Base-by-base conservation (phyloP, 2,888 invertebrate species). In the Andrena flavipes region DNA sequence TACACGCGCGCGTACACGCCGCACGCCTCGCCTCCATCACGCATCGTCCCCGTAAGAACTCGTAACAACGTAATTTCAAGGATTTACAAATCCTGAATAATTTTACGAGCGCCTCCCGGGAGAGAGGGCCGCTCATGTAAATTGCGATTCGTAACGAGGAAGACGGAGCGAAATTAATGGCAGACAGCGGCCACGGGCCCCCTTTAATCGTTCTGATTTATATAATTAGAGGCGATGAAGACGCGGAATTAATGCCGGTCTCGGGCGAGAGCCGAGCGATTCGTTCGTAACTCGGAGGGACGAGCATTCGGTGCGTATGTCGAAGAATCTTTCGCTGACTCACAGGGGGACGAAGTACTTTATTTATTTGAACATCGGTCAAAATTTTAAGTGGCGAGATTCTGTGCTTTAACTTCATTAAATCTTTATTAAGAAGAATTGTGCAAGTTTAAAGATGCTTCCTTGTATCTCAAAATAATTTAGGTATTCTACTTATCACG, bases 41-140 rank as follows among this genome's bases (percentile, higher is more conserved):
- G 42, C 75, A 69, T 69, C 77, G 59, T 60, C 20, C 51, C 29
- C 65, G 64, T 76, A 79, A 87, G 79, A 84, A 70, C 74, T 33
- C 49, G 75, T 73, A 82, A 86, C 82, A 77, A 87, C 80, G 73
- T 86, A 75, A 82, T 82, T 84, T 76, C 70, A 60, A 82, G 77
- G 83, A 83, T 83, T 82, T 60, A 64, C 83, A 74, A 83, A 83
- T 82, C 77, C 71, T 62, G 82, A 64, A 78, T 78, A 72, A 82
- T 71, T 84, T 84, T 82, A 84, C 60, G 75, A 69, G 54, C 83
- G 20, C 33, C 64, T 20, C 48, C 20, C 65, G 20, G 8, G 54
- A 51, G 51, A 7, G n/a, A 51, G 8, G 8, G 13, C 16, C 42
- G 48, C 48, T 56, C 60, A 56, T 63, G 82, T 63, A 70, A 82